Percentiles rank a stretch among this genome's conserved stretches.
Conservation (phyloP, 2,797 vertebrate species). For the Gadopsis marmoratus region DNA sequence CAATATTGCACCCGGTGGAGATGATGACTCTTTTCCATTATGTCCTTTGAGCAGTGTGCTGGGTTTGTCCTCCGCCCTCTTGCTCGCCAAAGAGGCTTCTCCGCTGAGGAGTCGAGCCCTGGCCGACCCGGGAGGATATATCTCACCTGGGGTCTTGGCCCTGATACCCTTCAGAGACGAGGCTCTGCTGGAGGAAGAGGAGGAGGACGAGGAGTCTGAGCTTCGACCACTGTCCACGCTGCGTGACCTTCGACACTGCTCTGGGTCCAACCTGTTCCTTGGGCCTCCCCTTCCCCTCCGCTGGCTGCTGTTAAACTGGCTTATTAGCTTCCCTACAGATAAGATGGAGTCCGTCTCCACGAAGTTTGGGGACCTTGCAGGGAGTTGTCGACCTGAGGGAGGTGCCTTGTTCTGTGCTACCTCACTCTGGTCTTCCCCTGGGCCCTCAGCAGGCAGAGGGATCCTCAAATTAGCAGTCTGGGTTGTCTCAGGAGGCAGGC, state of each 20-base stretch:
- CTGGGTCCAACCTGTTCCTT: constrained; percentile 85
- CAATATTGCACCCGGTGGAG: constrained; percentile 49
- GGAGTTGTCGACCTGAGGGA: constrained; percentile 32
- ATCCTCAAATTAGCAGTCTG: constrained; percentile 54
- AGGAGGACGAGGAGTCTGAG: constrained; percentile 82
- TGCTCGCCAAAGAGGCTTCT: constrained; percentile 42
- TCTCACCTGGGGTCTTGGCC: constrained; percentile 43
- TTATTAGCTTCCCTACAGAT: constrained; percentile 91
- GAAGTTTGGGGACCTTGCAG: constrained; percentile 69
- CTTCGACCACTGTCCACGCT: constrained; percentile 86
- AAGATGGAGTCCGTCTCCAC: constrained; percentile 89
- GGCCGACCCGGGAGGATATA: constrained; percentile 70
- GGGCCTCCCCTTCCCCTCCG: constrained; percentile 87
- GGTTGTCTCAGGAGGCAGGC: constrained; percentile 18
- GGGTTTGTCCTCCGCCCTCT: constrained; percentile 53
- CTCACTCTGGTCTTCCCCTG: constrained; percentile 44
- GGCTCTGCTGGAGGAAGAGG: constrained; percentile 71
- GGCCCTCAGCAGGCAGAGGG: constrained; percentile 75
- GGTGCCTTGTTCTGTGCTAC: constrained; percentile 9
- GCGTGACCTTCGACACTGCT: constrained; percentile 90
- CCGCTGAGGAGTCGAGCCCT: constrained; percentile 63
- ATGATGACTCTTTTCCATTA: constrained; percentile 35
- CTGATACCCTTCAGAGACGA: constrained; percentile 63
- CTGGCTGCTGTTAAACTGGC: constrained; percentile 90
- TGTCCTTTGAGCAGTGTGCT: constrained; percentile 31